phyloP scores from a whole-genome alignment of 1,140 invertebrate species.

The Dendroctonus ponderosae region DNA sequence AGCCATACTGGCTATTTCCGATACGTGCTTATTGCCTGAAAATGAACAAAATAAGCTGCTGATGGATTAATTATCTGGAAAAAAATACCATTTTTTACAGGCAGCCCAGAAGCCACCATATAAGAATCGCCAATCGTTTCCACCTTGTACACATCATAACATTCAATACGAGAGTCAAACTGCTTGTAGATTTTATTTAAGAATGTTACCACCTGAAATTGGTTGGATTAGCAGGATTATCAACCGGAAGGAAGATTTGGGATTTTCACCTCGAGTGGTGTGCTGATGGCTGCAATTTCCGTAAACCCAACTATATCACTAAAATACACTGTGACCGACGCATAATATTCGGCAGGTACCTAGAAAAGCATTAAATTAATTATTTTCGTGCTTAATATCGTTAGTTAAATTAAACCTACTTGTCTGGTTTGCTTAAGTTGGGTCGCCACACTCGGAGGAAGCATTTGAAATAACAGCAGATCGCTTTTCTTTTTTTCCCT shows the following conservation, averaged over 20 bases:
- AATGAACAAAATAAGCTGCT: constrained; percentile 17
- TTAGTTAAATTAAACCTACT: constrained; percentile 49
- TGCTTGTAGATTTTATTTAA: constrained; percentile 83
- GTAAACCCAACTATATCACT: constrained; percentile 91
- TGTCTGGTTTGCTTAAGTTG: constrained; percentile 75
- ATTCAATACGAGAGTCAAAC: constrained; percentile 81
- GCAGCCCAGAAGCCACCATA: constrained; percentile 86
- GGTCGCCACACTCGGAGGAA: constrained; percentile 74
- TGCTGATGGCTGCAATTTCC: constrained; percentile 77
- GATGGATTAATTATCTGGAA: no score
- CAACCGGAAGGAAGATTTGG: neutral
- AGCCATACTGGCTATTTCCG: constrained; percentile 85
- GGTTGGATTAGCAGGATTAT: neutral
- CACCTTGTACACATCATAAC: constrained; percentile 87
- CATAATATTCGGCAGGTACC: constrained; percentile 78
- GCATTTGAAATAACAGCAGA: constrained; percentile 77
- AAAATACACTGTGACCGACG: constrained; percentile 82
- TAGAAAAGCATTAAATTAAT: constrained; percentile 45
- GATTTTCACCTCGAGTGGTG: constrained; percentile 70
- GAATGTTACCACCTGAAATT: constrained; percentile 75
- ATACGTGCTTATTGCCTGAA: constrained; percentile 76
- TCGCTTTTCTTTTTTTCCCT: constrained; percentile 82
- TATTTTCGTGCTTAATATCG: neutral
- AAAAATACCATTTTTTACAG: constrained; percentile 73
- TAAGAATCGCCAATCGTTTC: constrained; percentile 93